Conservation (phyloP, 1,140 invertebrate species). For the Lithobius niger region DNA sequence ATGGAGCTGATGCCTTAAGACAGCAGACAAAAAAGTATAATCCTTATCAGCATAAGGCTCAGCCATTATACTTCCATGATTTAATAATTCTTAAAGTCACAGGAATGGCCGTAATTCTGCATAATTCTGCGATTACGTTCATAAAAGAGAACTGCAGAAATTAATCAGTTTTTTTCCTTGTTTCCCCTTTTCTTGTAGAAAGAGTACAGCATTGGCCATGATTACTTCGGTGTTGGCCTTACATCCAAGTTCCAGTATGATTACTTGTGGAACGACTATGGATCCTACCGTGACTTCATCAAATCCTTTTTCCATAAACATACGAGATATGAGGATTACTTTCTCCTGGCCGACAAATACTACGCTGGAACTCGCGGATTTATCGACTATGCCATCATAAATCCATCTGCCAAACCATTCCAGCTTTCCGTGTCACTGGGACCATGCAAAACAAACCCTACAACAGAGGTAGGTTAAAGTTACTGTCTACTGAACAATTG, state of each 20-base stretch:
- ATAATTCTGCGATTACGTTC: too few relatives aligned
- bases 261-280: constrained; percentile 1
- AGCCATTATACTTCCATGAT: too few relatives aligned
- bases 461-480: constrained; percentile 8
- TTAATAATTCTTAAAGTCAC: too few relatives aligned
- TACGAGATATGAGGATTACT: neutral
- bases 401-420: constrained; percentile 3
- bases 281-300: neutral
- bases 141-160: too few relatives aligned
- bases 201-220: neutral
- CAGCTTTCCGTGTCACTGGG: neutral
- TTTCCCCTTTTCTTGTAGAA: neutral
- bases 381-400: neutral
- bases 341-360: neutral
- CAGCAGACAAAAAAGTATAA: too few relatives aligned
- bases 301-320: constrained; percentile 6
- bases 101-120: too few relatives aligned
- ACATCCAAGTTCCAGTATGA: neutral
- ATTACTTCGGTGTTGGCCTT: constrained; percentile 9
- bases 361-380: neutral
- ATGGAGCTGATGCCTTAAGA: too few relatives aligned
- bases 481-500: too few relatives aligned
- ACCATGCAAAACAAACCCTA: neutral
- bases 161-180: too few relatives aligned
- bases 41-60: too few relatives aligned